A percentile compares a stretch with the other conserved stretches of the same genome.
These are phyloP conservation scores for Gasterosteus aculeatus DNA, from an alignment of 2,113 vertebrate genomes.

Conservation along the genomic window DNA sequence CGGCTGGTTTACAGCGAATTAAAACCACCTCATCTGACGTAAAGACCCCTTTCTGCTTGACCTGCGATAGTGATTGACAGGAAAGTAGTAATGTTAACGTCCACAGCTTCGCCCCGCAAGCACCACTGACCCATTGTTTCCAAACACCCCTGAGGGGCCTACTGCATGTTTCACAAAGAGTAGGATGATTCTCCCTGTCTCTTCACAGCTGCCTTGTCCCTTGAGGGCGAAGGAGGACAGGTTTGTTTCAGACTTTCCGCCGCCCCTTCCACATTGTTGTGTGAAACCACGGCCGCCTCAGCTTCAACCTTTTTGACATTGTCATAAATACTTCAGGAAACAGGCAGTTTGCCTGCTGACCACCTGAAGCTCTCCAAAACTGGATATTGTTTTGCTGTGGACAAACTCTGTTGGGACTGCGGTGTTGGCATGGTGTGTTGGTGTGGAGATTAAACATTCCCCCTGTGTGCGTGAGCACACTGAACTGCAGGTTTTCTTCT, in stretches of 20 bases:
- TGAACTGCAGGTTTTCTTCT: constrained; percentile 14
- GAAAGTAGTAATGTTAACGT: background rate
- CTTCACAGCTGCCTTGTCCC: constrained; percentile 12
- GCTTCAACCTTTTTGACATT: constrained; percentile 17
- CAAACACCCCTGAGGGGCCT: background rate
- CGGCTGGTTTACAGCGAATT: background rate
- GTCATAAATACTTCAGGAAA: constrained; percentile 60
- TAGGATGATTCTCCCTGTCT: constrained; percentile 15
- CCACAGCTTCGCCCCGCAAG: background rate
- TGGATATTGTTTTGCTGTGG: constrained; percentile 41
- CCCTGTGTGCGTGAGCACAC: background rate
- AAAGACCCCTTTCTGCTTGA: background rate
- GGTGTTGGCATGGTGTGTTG: background rate
- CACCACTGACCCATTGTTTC: background rate
- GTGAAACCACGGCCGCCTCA: constrained; percentile 35
- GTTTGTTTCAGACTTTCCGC: constrained; percentile 56
- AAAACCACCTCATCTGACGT: background rate
- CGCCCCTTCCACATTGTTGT: constrained; percentile 52
- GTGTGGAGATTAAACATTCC: constrained; percentile 13
- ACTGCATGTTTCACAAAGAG: constrained; percentile 9
- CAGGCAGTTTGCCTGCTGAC: constrained; percentile 50
- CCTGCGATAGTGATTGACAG: background rate
- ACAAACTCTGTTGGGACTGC: background rate
- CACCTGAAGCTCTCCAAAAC: constrained; percentile 31
- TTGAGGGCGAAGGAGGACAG: constrained; percentile 2